Conservation (phyloP, 2,113 vertebrate genomes). For the Pleuronectes platessa region DNA sequence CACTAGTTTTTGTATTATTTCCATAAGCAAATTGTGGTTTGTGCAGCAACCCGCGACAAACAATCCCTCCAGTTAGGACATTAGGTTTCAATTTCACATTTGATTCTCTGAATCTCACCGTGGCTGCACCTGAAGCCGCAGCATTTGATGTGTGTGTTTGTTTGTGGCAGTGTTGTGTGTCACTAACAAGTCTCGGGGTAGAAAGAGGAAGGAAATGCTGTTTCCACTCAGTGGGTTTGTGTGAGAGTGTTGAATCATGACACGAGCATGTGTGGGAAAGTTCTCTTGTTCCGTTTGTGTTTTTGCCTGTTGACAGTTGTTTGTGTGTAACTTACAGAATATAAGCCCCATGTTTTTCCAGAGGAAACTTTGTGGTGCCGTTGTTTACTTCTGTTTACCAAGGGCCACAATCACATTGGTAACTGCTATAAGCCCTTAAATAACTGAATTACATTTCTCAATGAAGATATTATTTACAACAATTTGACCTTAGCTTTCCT, state of each 20-base stretch:
- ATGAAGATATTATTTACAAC: background rate
- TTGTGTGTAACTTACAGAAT: slow-evolving; percentile 3
- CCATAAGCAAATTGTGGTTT: background rate
- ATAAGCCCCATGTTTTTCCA: background rate
- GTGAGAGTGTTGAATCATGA: slow-evolving; percentile 36
- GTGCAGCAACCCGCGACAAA: background rate
- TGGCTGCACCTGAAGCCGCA: slow-evolving; percentile 56
- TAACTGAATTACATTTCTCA: background rate
- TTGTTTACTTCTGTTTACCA: no score
- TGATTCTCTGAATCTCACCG: slow-evolving; percentile 8
- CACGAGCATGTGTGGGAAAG: slow-evolving; percentile 8
- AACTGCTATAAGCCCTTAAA: no score
- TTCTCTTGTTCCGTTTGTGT: background rate
- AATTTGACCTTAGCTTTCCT: slow-evolving; percentile 2
- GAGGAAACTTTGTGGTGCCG: background rate
- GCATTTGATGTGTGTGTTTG: slow-evolving; percentile 45
- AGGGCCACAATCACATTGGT: no score
- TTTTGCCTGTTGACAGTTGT: slow-evolving; percentile 16
- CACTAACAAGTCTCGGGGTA: slow-evolving; percentile 25
- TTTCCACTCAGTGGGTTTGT: slow-evolving; percentile 55
- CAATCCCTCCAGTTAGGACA: background rate
- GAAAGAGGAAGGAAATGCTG: slow-evolving; percentile 68
- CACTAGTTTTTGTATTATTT: background rate
- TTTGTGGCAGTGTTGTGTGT: background rate
- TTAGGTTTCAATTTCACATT: slow-evolving; percentile 50